phyloP scores from a whole-genome alignment of 2,113 vertebrate genomes.

The Sisor rabdophorus region DNA sequence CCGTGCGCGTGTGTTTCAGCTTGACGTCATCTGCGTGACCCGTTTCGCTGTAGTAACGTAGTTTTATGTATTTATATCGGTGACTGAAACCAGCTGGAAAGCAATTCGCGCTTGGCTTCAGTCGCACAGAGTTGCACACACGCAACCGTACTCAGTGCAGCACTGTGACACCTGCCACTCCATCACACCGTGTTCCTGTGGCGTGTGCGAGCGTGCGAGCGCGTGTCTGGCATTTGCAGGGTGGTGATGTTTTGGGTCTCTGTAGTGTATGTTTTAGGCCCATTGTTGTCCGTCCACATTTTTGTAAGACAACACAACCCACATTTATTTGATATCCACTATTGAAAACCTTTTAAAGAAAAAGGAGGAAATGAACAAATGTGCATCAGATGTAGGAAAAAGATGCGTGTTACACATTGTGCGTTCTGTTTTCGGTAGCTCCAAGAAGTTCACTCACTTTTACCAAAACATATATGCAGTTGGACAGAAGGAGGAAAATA shows the following conservation, averaged over 20 bases:
- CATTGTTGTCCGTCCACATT: slow-evolving; percentile 44
- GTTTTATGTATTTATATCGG: slow-evolving; percentile 47
- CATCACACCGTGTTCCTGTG: slow-evolving; percentile 52
- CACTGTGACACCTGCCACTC: slow-evolving; percentile 53
- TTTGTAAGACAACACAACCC: slow-evolving; percentile 14
- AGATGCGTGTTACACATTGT: slow-evolving; percentile 25
- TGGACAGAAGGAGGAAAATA: slow-evolving; percentile 75
- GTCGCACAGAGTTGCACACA: slow-evolving; percentile 7
- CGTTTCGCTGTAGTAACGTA: slow-evolving; percentile 55
- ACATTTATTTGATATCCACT: neutral
- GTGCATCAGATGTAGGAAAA: slow-evolving; percentile 20
- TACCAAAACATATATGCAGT: slow-evolving; percentile 75
- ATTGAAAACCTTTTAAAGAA: neutral
- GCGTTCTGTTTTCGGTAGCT: slow-evolving; percentile 30
- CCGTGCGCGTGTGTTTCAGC: slow-evolving; percentile 18
- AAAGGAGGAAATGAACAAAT: neutral
- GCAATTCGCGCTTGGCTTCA: slow-evolving; percentile 34
- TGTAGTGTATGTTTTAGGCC: slow-evolving; percentile 47
- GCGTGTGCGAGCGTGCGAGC: slow-evolving; percentile 51
- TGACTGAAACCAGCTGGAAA: slow-evolving; percentile 44
- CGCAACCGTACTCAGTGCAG: slow-evolving; percentile 29
- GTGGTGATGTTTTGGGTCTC: slow-evolving; percentile 47
- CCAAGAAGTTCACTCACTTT: slow-evolving; percentile 52
- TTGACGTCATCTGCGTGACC: slow-evolving; percentile 36
- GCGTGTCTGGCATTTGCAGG: slow-evolving; percentile 48